Evolutionary conservation across 2,113 vertebrate genomes (phyloP), one percentile per base, ranked within the genome.

Genomic region (Ammodytes marinus): DNA sequence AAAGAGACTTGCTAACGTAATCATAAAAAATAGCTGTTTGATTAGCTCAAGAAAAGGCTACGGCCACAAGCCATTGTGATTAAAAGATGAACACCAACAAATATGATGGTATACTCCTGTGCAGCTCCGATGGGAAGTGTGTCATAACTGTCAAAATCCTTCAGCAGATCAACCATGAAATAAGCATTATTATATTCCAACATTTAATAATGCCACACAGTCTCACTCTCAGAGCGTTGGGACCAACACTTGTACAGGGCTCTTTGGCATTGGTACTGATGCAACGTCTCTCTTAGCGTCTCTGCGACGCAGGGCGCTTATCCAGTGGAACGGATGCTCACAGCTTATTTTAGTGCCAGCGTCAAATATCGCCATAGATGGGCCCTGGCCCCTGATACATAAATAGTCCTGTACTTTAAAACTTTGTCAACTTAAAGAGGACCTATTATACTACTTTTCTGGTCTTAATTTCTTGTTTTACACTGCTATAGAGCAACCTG

Each of bases 1-100:
- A 73, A 37, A 67, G 60, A 72, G 57, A 71, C 45, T 67, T 73
- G 69, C 66, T 80, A 66, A 73, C 78, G 67, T 52, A 87, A 82
- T 83, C 68, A 79, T 47, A 55, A 82, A 79, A 80, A 86, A 74
- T 47, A 15, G 35, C 47, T 65, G 83, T 84, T 83, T 82, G 59
- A 89, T 86, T 57, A 78, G 75, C 42, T 83, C 3, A 6, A 47
- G 64, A 77, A 76, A 70, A 82, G 37, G 50, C 8, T 52, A 61
- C 42, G 0, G 11, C 79, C 40, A 67, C 39, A 63, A 63, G 72
- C 52, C 35, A 58, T 8, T 3, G 73, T 54, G 47, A 88, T 72
- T 57, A 61, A 72, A 81, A 77, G 70, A 35, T 43, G 43, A 69
- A 58, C 53, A 45, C 7, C 47, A 35, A 39, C 73, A 79, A 73